phyloP scores from a whole-genome alignment of 35 echinoderm and acorn worm genomes.

The Lytechinus variegatus region DNA sequence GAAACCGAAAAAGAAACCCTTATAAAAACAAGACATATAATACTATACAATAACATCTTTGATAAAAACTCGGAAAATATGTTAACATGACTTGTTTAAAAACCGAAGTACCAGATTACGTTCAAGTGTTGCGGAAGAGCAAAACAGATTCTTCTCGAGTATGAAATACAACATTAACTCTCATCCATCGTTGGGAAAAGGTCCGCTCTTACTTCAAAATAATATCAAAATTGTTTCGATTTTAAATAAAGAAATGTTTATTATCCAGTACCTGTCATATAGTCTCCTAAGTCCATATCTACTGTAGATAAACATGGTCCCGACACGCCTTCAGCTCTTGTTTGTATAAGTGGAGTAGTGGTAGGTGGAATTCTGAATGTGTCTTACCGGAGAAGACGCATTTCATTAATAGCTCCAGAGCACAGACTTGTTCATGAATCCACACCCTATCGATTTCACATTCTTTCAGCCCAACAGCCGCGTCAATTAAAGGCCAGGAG shows the following conservation, averaged over 20 bases:
- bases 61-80: no score
- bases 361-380: background rate
- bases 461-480: background rate
- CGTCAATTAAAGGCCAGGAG: background rate
- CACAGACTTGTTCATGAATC: background rate
- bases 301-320: background rate
- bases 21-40: no score
- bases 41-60: no score
- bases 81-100: no score
- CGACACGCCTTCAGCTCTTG: background rate
- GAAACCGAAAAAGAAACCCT: no score
- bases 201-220: background rate
- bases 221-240: background rate
- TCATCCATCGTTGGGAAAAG: no score
- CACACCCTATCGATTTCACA: background rate
- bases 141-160: no score
- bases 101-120: no score
- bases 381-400: background rate
- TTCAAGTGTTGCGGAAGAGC: no score
- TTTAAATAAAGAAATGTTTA: background rate
- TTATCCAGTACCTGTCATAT: background rate
- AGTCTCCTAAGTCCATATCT: background rate
- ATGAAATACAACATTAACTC: no score
- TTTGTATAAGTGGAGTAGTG: constrained; percentile 1
- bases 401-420: background rate